A percentile compares a stretch with the other conserved stretches of the same genome.
Evolutionary conservation across 2,888 invertebrate genomes (phyloP).

Genomic region (Octonoba sinensis): DNA sequence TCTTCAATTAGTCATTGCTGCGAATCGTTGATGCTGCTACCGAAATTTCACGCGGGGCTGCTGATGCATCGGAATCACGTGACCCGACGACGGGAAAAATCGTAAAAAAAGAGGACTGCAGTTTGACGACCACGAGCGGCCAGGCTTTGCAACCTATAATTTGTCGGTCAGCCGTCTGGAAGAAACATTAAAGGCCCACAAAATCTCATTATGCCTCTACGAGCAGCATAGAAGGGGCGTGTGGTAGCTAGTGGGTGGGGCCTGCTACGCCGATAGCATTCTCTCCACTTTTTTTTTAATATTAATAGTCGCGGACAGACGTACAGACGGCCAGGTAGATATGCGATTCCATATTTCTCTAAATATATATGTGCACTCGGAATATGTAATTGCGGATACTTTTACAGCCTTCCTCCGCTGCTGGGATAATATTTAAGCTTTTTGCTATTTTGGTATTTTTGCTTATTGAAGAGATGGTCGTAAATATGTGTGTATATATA

Average conservation of each 20-base stretch:
- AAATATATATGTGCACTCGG: constrained; percentile 9
- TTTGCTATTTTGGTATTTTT: neutral
- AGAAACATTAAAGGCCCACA: constrained; percentile 39
- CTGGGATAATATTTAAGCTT: constrained; percentile 41
- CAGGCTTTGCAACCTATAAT: constrained; percentile 52
- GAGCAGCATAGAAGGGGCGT: constrained; percentile 56
- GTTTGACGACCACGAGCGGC: constrained; percentile 47
- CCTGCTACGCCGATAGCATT: constrained; percentile 1
- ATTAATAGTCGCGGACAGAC: constrained; percentile 38
- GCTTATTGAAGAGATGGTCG: too few relatives aligned
- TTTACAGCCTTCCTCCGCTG: constrained; percentile 22
- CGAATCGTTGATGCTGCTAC: constrained; percentile 7
- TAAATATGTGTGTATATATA: too few relatives aligned
- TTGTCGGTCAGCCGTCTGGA: constrained; percentile 43
- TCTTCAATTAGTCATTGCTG: constrained; percentile 46
- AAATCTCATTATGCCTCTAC: constrained; percentile 59
- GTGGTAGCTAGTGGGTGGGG: constrained; percentile 58
- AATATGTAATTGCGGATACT: constrained; percentile 16
- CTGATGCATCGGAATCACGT: constrained; percentile 34
- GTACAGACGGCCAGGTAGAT: too few relatives aligned
- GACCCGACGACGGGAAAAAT: constrained; percentile 30
- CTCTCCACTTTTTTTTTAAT: constrained; percentile 5
- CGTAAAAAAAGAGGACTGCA: constrained; percentile 39
- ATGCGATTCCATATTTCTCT: constrained; percentile 2
- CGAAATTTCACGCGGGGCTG: neutral